Percentiles rank a stretch among this genome's conserved stretches.
Evolutionary conservation across 37 sponge, comb jelly and placozoan species (phyloP).

Genomic region (Haliclona indistincta): DNA sequence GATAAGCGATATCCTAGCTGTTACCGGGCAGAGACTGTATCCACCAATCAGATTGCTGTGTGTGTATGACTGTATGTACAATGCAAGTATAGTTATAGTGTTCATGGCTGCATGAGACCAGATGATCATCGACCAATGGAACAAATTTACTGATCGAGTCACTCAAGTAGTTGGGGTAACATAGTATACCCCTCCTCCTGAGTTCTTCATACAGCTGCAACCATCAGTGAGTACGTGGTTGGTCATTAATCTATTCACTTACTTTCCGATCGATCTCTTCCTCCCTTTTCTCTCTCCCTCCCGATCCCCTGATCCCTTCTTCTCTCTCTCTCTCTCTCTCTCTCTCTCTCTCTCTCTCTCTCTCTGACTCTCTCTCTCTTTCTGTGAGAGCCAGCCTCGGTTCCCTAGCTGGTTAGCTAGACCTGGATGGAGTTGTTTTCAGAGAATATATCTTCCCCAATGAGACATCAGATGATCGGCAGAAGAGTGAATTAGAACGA

Average conservation of each 20-base stretch:
- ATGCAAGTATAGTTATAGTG: no score
- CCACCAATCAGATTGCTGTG: not conserved
- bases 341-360: constrained; percentile 5
- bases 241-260: no score
- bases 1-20: constrained; percentile 87
- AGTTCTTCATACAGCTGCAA: constrained; percentile 81
- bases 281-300: constrained; percentile 23
- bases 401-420: constrained; percentile 20
- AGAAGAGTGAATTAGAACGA: constrained; percentile 33
- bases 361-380: constrained; percentile 15
- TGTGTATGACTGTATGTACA: not conserved
- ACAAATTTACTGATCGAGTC: constrained; percentile 61
- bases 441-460: constrained; percentile 73
- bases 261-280: no score
- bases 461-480: constrained; percentile 59
- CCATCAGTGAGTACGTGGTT: constrained; percentile 59
- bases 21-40: constrained; percentile 91
- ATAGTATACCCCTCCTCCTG: constrained; percentile 82
- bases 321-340: constrained; percentile 13
- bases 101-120: no score
- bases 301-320: not conserved
- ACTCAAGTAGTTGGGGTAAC: constrained; percentile 77
- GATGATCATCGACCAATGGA: constrained; percentile 94
- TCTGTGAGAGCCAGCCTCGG: constrained; percentile 59
- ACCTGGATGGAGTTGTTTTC: constrained; percentile 83